Percentiles rank a stretch among this genome's conserved stretches.
phyloP scores from a whole-genome alignment of 2,113 vertebrate species.

The Centropus unirufus region DNA sequence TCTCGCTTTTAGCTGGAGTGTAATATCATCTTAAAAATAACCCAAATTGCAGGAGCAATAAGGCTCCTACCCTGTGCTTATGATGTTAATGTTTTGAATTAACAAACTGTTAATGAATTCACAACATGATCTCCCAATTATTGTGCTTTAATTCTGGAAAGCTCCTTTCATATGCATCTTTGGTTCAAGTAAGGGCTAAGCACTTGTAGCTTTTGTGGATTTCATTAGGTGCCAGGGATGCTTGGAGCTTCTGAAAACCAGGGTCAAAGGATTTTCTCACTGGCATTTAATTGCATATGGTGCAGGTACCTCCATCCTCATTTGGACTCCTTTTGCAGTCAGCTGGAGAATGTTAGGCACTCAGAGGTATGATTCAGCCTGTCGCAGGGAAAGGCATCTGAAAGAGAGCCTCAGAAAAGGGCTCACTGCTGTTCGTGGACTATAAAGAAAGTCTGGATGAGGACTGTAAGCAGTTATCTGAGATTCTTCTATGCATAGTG shows the following conservation, averaged over 20 bases:
- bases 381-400: background rate
- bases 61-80: background rate
- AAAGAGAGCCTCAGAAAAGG: background rate
- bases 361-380: background rate
- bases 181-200: background rate
- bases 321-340: background rate
- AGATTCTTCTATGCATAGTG: background rate
- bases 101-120: slow-evolving; percentile 47
- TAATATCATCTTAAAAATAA: background rate
- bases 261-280: background rate
- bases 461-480: background rate
- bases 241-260: background rate
- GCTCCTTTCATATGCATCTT: background rate
- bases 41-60: background rate
- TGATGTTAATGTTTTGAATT: slow-evolving; percentile 33
- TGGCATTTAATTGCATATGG: background rate
- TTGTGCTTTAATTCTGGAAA: slow-evolving; percentile 24
- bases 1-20: background rate
- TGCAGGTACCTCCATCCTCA: background rate
- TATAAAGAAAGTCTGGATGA: background rate
- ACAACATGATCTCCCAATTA: slow-evolving; percentile 30
- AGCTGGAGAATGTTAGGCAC: background rate
- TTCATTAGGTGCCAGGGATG: background rate
- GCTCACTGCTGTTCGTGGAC: background rate
- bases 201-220: background rate